Evolutionary conservation across 1,140 invertebrate species (phyloP).

Genomic region (Drosophila albomicans): DNA sequence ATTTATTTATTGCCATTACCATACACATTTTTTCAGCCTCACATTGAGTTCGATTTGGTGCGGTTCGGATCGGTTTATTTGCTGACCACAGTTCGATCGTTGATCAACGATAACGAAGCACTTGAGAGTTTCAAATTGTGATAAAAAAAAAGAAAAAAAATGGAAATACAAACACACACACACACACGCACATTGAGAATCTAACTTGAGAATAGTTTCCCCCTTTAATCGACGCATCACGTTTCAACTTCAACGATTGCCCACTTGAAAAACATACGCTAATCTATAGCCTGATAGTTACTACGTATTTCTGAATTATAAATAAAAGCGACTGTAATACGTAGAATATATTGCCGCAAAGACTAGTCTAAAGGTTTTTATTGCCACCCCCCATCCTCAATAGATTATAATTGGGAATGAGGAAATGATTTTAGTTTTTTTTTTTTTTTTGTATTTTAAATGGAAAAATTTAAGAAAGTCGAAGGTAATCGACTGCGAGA

Average conservation of each 20-base stretch:
- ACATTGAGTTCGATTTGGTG: neutral
- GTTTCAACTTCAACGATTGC: constrained; percentile 23
- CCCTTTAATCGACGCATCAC: constrained; percentile 21
- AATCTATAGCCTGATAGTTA: constrained; percentile 3
- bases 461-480: too few relatives aligned
- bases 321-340: constrained; percentile 4
- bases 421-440: constrained; percentile 1
- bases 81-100: constrained; percentile 11
- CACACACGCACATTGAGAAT: neutral
- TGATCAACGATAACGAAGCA: constrained; percentile 23
- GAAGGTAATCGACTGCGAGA: too few relatives aligned
- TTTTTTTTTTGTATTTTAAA: too few relatives aligned
- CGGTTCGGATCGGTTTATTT: constrained; percentile 20
- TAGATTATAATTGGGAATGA: neutral
- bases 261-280: constrained; percentile 4
- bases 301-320: neutral
- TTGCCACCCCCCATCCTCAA: neutral
- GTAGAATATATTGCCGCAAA: neutral
- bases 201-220: constrained; percentile 17
- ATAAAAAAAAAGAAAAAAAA: constrained; percentile 19
- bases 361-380: neutral
- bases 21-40: constrained; percentile 43
- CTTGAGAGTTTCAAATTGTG: constrained; percentile 26
- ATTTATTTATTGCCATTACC: constrained; percentile 68
- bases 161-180: neutral